Conservation (phyloP, 1,140 invertebrate species). For the Sycobia sp. region DNA sequence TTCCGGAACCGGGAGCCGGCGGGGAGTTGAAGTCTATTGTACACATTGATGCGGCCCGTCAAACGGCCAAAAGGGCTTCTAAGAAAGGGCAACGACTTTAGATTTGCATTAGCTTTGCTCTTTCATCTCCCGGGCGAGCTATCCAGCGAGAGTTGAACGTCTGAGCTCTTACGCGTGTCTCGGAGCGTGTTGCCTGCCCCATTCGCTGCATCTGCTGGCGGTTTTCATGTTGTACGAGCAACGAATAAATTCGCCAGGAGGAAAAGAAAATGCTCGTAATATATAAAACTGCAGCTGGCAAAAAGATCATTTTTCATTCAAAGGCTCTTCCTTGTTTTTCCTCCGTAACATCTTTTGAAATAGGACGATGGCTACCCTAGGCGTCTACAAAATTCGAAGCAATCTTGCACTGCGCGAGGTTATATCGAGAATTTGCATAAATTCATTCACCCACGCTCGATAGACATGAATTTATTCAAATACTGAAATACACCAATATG, state of each 20-base stretch:
- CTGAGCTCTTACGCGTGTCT: neutral
- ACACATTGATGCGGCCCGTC: constrained; percentile 19
- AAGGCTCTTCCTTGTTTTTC: too few species aligned
- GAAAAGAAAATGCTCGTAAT: neutral
- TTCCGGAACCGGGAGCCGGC: neutral
- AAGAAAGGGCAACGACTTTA: neutral
- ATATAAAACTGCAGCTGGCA: neutral
- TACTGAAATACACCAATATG: too few species aligned
- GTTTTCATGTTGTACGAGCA: constrained; percentile 6
- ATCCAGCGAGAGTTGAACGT: neutral
- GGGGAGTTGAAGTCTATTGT: neutral
- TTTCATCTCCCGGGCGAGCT: neutral
- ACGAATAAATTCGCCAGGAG: neutral
- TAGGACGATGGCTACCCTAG: too few species aligned
- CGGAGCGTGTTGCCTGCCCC: neutral
- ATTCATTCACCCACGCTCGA: too few species aligned
- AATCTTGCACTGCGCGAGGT: too few species aligned
- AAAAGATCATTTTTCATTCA: too few species aligned
- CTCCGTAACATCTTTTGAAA: too few species aligned
- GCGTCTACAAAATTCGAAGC: too few species aligned
- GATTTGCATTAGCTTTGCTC: constrained; percentile 6
- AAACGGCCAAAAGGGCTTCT: too few species aligned
- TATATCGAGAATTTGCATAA: too few species aligned
- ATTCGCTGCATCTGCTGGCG: neutral
- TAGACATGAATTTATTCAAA: too few species aligned